Evolutionary conservation across 2,888 invertebrate genomes (phyloP).

Genomic region (Branchellion lobata): DNA sequence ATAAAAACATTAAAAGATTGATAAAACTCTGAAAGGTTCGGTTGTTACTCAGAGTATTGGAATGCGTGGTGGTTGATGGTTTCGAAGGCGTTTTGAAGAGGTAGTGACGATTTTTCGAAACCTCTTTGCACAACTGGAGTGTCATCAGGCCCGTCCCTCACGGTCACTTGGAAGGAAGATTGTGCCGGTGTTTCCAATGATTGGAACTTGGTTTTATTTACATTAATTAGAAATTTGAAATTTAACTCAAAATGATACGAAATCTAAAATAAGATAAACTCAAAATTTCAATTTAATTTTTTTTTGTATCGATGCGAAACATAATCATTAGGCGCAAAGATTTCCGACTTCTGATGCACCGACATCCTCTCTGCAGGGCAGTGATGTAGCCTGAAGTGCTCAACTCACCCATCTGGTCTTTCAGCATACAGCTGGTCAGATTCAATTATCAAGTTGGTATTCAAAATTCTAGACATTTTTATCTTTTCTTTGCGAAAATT

Average conservation of each 20-base stretch:
- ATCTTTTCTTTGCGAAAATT: too few relatives aligned
- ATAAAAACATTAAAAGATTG: too few relatives aligned
- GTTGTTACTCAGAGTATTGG: conserved; percentile 56
- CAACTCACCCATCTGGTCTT: conserved; percentile 66
- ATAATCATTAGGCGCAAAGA: too few relatives aligned
- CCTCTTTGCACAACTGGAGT: conserved; percentile 66
- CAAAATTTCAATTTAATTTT: too few relatives aligned
- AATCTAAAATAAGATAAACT: not conserved
- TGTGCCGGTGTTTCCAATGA: not conserved
- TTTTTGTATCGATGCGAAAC: too few relatives aligned
- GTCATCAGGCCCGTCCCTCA: conserved; percentile 66
- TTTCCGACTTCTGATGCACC: conserved; percentile 67
- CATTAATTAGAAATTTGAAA: not conserved
- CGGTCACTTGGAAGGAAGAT: conserved; percentile 63
- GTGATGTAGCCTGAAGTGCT: conserved; percentile 65
- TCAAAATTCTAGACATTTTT: too few relatives aligned
- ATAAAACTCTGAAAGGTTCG: too few relatives aligned
- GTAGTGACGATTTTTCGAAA: conserved; percentile 65
- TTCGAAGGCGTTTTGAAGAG: conserved; percentile 62
- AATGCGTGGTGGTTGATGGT: conserved; percentile 65
- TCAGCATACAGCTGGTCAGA: conserved; percentile 62
- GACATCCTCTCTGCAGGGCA: conserved; percentile 65
- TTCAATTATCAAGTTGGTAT: too few relatives aligned
- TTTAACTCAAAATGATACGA: not conserved
- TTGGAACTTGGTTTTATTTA: not conserved